A percentile compares a stretch with the other conserved stretches of the same genome.
phyloP scores from a whole-genome alignment of 2,797 vertebrate species.

The Gambusia yucatana region DNA sequence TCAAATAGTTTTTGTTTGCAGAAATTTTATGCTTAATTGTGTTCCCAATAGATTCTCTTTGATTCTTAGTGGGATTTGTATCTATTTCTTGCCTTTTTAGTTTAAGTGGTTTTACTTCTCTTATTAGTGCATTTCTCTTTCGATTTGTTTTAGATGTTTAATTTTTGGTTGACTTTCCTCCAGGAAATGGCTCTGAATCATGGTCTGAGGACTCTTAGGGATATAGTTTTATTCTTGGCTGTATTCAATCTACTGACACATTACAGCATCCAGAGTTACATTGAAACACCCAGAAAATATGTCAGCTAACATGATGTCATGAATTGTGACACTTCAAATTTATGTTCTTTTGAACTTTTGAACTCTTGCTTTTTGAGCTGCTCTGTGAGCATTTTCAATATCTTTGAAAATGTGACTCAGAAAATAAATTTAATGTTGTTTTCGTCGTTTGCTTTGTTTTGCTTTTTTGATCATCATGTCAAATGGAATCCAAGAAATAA shows the following conservation, averaged over 20 bases:
- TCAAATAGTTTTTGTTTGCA: neutral
- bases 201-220: neutral
- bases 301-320: neutral
- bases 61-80: neutral
- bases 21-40: neutral
- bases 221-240: neutral
- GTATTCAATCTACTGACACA: neutral
- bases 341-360: neutral
- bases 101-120: no score
- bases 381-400: neutral
- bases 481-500: neutral
- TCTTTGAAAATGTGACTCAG: neutral
- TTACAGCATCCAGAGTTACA: neutral
- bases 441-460: neutral
- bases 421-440: neutral
- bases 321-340: neutral
- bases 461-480: neutral
- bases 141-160: neutral
- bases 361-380: conserved; percentile 17
- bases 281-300: neutral
- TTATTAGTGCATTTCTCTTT: neutral
- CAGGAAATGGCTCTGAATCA: neutral
- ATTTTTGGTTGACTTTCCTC: neutral
- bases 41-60: neutral
- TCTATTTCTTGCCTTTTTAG: neutral